Evolutionary conservation across 1,140 invertebrate genomes (phyloP).

Genomic region (Micrasema longulum): DNA sequence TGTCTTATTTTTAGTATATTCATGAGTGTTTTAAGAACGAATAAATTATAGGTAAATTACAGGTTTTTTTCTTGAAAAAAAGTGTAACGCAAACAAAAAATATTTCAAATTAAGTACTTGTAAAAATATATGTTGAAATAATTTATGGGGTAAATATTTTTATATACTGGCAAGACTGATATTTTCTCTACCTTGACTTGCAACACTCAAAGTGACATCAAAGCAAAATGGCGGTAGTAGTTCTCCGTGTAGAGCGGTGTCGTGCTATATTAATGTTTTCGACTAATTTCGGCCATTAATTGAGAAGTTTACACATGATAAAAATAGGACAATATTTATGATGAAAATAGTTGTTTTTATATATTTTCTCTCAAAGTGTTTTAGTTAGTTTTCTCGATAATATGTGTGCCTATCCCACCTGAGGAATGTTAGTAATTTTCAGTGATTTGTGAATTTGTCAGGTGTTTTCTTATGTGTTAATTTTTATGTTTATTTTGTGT

Average conservation of each 20-base stretch:
- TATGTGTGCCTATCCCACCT: slow-evolving; percentile 63
- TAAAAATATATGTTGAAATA: too few relatives aligned
- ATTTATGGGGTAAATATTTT: slow-evolving; percentile 11
- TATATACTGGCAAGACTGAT: slow-evolving; percentile 14
- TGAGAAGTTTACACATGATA: slow-evolving; percentile 34
- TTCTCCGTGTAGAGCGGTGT: slow-evolving; percentile 41
- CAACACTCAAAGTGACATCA: slow-evolving; percentile 51
- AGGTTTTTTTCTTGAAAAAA: too few relatives aligned
- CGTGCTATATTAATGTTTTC: slow-evolving; percentile 47
- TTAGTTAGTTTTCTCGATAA: slow-evolving; percentile 46
- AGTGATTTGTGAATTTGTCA: slow-evolving; percentile 70
- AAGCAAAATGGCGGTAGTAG: slow-evolving; percentile 50
- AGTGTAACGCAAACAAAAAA: too few relatives aligned
- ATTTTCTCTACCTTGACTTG: background rate
- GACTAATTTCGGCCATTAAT: slow-evolving; percentile 40
- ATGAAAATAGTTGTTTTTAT: slow-evolving; percentile 33
- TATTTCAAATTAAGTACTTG: too few relatives aligned
- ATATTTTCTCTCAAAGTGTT: slow-evolving; percentile 36
- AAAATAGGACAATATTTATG: slow-evolving; percentile 45
- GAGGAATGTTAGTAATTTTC: slow-evolving; percentile 69
- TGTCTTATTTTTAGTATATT: too few relatives aligned
- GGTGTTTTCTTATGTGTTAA: slow-evolving; percentile 67
- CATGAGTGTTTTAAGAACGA: too few relatives aligned
- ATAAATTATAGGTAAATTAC: too few relatives aligned
- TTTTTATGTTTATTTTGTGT: slow-evolving; percentile 68